Evolutionary conservation across 2,888 invertebrate genomes (phyloP).

Genomic region (Orchestes rusci): DNA sequence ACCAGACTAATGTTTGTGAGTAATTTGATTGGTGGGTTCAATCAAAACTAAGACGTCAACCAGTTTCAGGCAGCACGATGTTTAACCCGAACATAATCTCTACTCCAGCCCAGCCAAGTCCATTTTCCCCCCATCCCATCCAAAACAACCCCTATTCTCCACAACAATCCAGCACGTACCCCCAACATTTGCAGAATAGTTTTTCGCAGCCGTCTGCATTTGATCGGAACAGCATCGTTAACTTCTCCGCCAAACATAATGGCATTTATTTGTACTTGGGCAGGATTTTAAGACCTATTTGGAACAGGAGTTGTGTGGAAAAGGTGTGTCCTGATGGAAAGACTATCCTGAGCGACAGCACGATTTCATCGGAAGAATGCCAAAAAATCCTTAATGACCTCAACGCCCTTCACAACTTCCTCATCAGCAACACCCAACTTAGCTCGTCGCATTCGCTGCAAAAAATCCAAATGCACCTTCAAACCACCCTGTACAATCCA

Average conservation of each 20-base stretch:
- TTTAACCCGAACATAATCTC: conserved; percentile 42
- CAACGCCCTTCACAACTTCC: conserved; percentile 65
- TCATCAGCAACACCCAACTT: conserved; percentile 59
- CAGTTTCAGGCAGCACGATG: conserved; percentile 30
- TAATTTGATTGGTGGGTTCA: background rate
- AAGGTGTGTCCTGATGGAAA: conserved; percentile 48
- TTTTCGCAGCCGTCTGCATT: conserved; percentile 28
- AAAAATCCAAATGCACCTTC: conserved; percentile 11
- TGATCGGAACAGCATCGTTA: conserved; percentile 31
- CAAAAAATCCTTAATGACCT: conserved; percentile 67
- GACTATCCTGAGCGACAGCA: conserved; percentile 58
- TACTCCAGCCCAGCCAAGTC: conserved; percentile 35
- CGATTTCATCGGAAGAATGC: conserved; percentile 63
- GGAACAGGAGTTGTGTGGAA: conserved; percentile 73
- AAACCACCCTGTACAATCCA: conserved; percentile 17
- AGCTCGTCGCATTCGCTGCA: conserved; percentile 24
- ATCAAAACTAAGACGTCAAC: background rate
- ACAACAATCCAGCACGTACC: conserved; percentile 3
- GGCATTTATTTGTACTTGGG: conserved; percentile 88
- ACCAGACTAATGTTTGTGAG: conserved; percentile 30
- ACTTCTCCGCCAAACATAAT: conserved; percentile 78
- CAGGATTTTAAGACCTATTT: conserved; percentile 80
- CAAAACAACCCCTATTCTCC: conserved; percentile 14
- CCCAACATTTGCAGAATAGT: conserved; percentile 6
- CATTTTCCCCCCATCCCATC: conserved; percentile 14